Evolutionary conservation across 2,888 invertebrate species (phyloP).

Genomic region (Hoplodrina ambigua): DNA sequence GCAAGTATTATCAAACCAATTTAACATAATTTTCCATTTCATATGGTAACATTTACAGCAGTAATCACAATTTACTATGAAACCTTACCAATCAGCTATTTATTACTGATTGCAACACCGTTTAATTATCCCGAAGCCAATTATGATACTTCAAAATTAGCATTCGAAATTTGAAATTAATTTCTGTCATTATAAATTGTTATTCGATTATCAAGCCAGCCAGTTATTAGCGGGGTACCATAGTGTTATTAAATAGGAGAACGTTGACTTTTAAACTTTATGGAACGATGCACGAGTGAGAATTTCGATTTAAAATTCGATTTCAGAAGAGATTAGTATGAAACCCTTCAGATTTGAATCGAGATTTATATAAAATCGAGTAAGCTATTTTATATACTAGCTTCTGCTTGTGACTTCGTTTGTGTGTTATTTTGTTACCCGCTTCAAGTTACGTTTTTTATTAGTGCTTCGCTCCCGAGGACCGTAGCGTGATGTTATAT

Average conservation of each 20-base stretch:
- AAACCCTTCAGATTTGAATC: constrained; percentile 5
- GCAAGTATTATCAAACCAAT: neutral
- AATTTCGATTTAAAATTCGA: neutral
- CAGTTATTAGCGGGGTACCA: neutral
- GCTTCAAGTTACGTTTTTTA: too few species aligned
- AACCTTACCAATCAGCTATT: constrained; percentile 36
- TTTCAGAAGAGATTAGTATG: neutral
- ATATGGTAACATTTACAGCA: constrained; percentile 4
- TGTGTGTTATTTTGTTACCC: too few species aligned
- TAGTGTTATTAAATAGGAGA: too few species aligned
- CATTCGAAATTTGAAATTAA: constrained; percentile 46
- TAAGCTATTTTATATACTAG: too few species aligned
- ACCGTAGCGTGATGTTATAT: too few species aligned
- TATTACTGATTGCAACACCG: constrained; percentile 40
- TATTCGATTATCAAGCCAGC: constrained; percentile 6
- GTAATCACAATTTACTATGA: constrained; percentile 31
- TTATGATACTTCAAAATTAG: constrained; percentile 49
- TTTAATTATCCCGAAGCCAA: constrained; percentile 52
- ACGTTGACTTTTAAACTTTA: constrained; percentile 4
- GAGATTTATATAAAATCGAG: neutral
- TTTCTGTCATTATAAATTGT: constrained; percentile 14
- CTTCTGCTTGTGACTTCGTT: too few species aligned
- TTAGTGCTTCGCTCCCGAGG: too few species aligned
- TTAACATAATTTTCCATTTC: constrained; percentile 3
- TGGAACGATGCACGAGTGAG: neutral